phyloP scores from a whole-genome alignment of 2,888 invertebrate species.

The Acronicta leporina region DNA sequence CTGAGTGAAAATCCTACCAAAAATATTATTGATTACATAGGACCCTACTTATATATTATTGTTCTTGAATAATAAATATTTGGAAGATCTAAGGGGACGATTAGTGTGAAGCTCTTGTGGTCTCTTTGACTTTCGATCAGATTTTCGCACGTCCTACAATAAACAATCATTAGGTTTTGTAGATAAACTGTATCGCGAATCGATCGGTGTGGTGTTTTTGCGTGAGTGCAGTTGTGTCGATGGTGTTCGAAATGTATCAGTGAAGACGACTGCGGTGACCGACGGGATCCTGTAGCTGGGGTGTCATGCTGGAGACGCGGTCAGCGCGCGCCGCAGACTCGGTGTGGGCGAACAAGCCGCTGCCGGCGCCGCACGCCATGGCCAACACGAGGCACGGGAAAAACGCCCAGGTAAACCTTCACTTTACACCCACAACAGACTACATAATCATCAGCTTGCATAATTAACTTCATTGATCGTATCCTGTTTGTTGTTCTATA shows the following conservation, averaged over 20 bases:
- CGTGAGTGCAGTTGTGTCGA: slow-evolving; percentile 55
- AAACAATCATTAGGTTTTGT: slow-evolving; percentile 75
- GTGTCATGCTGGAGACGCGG: slow-evolving; percentile 93
- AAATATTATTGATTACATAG: slow-evolving; percentile 39
- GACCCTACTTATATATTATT: slow-evolving; percentile 33
- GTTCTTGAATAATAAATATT: slow-evolving; percentile 36
- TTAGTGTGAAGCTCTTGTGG: slow-evolving; percentile 65
- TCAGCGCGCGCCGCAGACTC: slow-evolving; percentile 93
- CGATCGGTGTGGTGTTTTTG: slow-evolving; percentile 54
- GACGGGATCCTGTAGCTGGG: slow-evolving; percentile 69
- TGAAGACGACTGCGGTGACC: slow-evolving; percentile 72
- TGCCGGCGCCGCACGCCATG: slow-evolving; percentile 89
- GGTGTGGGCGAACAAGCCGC: slow-evolving; percentile 91
- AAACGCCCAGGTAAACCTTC: slow-evolving; percentile 88
- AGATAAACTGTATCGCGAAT: slow-evolving; percentile 65
- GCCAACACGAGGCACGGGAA: slow-evolving; percentile 91
- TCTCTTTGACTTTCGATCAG: slow-evolving; percentile 74
- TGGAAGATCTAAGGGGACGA: slow-evolving; percentile 39
- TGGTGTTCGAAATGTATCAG: slow-evolving; percentile 74
- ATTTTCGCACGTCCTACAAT: slow-evolving; percentile 78
- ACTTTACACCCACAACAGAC: slow-evolving; percentile 44
- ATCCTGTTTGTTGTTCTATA: slow-evolving; percentile 41
- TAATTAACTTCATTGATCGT: slow-evolving; percentile 41
- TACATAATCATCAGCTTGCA: slow-evolving; percentile 29
- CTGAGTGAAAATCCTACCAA: slow-evolving; percentile 66